Evolutionary conservation across 37 sponge, comb jelly and placozoan species (phyloP).

Genomic region (Aphrocallistes beatrix): DNA sequence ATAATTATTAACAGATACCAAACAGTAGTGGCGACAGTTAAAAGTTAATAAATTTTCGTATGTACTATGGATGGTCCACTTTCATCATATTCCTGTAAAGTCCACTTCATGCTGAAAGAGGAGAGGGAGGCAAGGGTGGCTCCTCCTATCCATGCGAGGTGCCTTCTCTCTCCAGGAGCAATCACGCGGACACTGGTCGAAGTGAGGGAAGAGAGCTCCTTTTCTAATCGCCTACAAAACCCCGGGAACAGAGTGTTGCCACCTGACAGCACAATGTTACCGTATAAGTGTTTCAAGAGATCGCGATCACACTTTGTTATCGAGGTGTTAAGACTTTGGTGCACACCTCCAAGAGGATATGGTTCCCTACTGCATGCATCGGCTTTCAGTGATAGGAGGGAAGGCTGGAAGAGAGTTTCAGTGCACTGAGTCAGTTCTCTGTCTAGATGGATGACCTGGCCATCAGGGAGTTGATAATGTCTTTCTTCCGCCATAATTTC

Average conservation of each 20-base stretch:
- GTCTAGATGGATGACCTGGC: conserved; percentile 42
- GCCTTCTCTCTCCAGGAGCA: conserved; percentile 52
- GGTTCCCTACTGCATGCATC: no score
- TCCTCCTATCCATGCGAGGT: conserved; percentile 61
- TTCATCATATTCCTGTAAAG: conserved; percentile 56
- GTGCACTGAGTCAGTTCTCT: conserved; percentile 39
- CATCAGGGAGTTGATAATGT: conserved; percentile 52
- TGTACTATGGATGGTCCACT: conserved; percentile 58
- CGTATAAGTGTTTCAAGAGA: conserved; percentile 42
- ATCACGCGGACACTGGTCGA: conserved; percentile 39
- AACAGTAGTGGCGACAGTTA: no score
- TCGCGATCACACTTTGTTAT: conserved; percentile 47
- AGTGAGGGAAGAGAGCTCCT: conserved; percentile 43
- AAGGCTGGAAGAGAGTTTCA: conserved; percentile 44
- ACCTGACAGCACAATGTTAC: conserved; percentile 40
- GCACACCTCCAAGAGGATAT: no score
- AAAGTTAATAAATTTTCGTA: conserved; percentile 47
- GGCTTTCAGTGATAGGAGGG: conserved; percentile 35
- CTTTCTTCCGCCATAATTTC: conserved; percentile 39
- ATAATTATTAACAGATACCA: no score
- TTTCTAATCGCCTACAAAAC: conserved; percentile 37
- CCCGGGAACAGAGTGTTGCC: conserved; percentile 53
- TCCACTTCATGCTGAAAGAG: conserved; percentile 64
- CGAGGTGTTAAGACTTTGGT: conserved; percentile 43
- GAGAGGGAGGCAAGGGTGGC: conserved; percentile 57